A percentile compares a stretch with the other conserved stretches of the same genome.
phyloP scores from a whole-genome alignment of 2,888 invertebrate species.

The Leptothorax acervorum region DNA sequence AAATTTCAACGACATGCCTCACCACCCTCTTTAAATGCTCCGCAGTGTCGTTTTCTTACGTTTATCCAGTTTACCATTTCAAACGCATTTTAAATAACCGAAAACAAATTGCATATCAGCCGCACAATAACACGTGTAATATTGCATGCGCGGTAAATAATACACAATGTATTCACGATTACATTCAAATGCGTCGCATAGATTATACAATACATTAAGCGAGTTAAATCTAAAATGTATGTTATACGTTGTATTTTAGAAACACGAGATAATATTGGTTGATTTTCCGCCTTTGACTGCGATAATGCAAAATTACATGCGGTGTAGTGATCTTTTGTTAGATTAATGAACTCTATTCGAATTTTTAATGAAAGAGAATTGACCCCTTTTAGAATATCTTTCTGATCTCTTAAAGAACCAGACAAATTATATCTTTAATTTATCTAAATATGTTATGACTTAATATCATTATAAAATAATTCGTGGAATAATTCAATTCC shows the following conservation, averaged over 20 bases:
- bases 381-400: neutral
- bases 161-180: slow-evolving; percentile 1
- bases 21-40: slow-evolving; percentile 43
- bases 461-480: slow-evolving; percentile 3
- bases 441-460: neutral
- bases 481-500: neutral
- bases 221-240: slow-evolving; percentile 15
- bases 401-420: neutral
- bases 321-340: neutral
- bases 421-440: neutral
- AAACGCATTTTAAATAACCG: slow-evolving; percentile 1
- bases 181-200: neutral
- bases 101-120: neutral
- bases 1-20: slow-evolving; percentile 62
- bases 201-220: neutral
- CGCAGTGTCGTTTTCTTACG: slow-evolving; percentile 28
- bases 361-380: neutral
- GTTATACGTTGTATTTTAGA: neutral
- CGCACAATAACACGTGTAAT: neutral
- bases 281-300: neutral
- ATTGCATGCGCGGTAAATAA: slow-evolving; percentile 6
- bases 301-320: neutral
- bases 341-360: neutral
- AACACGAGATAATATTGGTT: neutral
- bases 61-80: slow-evolving; percentile 15